phyloP scores from a whole-genome alignment of 2,113 vertebrate genomes.

The Baryphthengus martii region DNA sequence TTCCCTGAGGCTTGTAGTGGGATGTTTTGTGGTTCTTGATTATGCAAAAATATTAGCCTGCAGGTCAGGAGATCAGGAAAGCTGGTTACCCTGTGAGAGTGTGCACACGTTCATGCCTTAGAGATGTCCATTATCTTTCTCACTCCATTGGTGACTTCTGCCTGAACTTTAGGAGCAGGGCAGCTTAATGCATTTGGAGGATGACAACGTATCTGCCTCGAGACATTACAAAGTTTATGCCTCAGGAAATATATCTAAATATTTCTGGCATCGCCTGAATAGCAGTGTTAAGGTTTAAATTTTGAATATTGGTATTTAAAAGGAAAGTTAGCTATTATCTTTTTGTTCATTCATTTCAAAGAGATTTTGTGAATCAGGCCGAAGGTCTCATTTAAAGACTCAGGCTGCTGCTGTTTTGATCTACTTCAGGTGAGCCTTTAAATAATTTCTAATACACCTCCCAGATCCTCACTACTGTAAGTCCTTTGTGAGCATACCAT shows the following conservation, averaged over 20 bases:
- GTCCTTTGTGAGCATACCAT: background rate
- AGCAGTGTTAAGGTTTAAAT: background rate
- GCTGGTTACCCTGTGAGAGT: background rate
- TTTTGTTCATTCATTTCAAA: background rate
- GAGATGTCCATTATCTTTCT: background rate
- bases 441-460: background rate
- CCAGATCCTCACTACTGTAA: background rate
- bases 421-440: background rate
- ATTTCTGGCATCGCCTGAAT: background rate
- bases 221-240: background rate
- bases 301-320: background rate
- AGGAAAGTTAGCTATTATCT: background rate
- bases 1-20: background rate
- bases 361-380: background rate
- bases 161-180: background rate
- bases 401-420: background rate
- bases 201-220: background rate
- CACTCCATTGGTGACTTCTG: background rate
- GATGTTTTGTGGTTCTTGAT: background rate
- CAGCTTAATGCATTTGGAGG: background rate
- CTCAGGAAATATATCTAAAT: background rate
- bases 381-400: background rate
- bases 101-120: background rate
- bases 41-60: background rate
- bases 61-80: background rate